Evolutionary conservation across 2,113 vertebrate species (phyloP), one percentile per base, ranked within the genome.

Genomic region (Dinomys branickii): DNA sequence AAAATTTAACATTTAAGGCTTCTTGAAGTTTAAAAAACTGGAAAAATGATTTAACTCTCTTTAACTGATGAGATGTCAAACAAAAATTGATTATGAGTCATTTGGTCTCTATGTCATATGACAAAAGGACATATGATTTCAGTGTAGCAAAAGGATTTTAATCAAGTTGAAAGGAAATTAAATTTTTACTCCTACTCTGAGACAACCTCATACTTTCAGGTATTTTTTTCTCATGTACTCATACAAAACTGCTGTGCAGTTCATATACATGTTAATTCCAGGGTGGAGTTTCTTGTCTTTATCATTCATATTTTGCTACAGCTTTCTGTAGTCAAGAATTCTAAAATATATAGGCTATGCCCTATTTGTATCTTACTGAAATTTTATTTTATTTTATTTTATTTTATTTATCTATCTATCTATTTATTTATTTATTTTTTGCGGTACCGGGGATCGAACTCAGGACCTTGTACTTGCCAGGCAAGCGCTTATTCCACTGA

Each of bases 11-110:
- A 14, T 44, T 24, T 61, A 80, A 77, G 24, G 1, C 7, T 54
- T 90, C 16, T 58, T 73, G n/a, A 59, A 38, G 78, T 92, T 82
- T 67, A 82, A 94, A 95, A 94, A 85, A 87, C 26, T 63, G 38
- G 22, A 63, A 95, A 90, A 47, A 28, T 50, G 35, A 83, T 63
- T 89, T 50, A 77, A 58, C 4, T 78, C 6, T 85, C 44, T 85
- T 91, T 65, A 87, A 81, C 6, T 65, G 88, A 69, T 19, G 50
- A 94, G 30, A 63, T 75, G 80, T 0, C 44, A 65, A 93, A 90
- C 35, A 24, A 85, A 94, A 85, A 30, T 38, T 91, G 83, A 95
- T 56, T 73, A 20, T 5, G 24, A 82, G 56, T 50, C 35, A 19
- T 11, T 1, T 67, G 87, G 33, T 28, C 28, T n/a, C 7, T 4